phyloP scores from a whole-genome alignment of 2,797 vertebrate genomes.

The Melanotaenia parkinsoni region DNA sequence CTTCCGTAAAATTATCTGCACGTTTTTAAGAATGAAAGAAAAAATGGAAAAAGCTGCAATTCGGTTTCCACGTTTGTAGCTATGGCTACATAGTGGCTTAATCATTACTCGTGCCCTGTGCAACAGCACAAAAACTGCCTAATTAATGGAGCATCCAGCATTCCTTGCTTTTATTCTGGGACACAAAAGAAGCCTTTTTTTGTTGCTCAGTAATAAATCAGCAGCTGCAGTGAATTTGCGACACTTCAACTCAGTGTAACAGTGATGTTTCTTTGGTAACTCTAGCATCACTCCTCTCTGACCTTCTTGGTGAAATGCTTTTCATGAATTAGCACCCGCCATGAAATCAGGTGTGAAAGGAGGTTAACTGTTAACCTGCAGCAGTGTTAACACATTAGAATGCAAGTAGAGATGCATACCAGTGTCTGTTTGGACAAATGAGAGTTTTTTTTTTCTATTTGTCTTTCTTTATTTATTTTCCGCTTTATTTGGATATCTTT shows the following conservation, averaged over 20 bases:
- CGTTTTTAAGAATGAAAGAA: background rate
- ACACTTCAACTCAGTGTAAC: constrained; percentile 70
- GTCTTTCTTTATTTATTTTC: background rate
- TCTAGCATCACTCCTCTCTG: constrained; percentile 45
- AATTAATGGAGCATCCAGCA: constrained; percentile 80
- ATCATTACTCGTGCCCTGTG: constrained; percentile 71
- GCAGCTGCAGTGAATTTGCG: constrained; percentile 63
- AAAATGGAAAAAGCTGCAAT: background rate
- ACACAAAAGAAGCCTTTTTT: constrained; percentile 77
- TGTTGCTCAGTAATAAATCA: constrained; percentile 77
- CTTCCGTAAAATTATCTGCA: background rate
- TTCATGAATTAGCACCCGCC: constrained; percentile 35
- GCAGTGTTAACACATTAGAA: background rate
- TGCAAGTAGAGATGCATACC: background rate
- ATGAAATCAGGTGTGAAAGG: constrained; percentile 48
- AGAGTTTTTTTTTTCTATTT: background rate
- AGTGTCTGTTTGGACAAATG: background rate
- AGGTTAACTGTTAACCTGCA: constrained; percentile 71
- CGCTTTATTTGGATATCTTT: background rate
- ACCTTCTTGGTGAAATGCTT: constrained; percentile 43
- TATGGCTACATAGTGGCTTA: constrained; percentile 58
- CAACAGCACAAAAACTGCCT: constrained; percentile 67
- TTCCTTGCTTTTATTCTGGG: constrained; percentile 75
- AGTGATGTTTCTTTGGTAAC: constrained; percentile 53
- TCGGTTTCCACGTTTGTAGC: background rate